Percentiles rank a stretch among this genome's conserved stretches.
Conservation (phyloP, 2,113 vertebrate species). For the Saimiri boliviensis region DNA sequence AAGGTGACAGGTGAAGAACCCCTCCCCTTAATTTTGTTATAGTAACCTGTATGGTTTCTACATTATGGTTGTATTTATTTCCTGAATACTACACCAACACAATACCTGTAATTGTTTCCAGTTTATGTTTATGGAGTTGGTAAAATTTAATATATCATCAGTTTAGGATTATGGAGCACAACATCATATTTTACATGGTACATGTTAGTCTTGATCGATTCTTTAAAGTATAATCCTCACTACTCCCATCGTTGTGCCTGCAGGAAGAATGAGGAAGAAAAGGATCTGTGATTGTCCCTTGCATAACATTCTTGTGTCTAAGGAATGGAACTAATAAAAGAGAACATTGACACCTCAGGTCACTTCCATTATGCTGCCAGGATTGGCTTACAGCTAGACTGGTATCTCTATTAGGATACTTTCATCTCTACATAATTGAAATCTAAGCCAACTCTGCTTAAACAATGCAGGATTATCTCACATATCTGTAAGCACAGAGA, state of each 20-base stretch:
- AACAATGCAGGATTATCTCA: background rate
- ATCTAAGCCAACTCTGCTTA: background rate
- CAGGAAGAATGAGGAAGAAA: background rate
- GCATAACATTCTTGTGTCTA: background rate
- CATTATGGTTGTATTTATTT: conserved; percentile 70
- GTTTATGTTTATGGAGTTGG: background rate
- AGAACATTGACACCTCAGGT: background rate
- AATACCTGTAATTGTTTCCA: background rate
- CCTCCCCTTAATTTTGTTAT: conserved; percentile 49
- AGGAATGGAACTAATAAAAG: background rate
- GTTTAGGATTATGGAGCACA: background rate
- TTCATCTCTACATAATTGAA: background rate
- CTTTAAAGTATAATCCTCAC: background rate
- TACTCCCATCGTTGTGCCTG: background rate
- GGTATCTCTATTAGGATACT: background rate
- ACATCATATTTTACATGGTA: background rate
- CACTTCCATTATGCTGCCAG: background rate
- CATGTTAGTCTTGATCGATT: background rate
- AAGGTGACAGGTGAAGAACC: conserved; percentile 76
- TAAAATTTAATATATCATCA: background rate
- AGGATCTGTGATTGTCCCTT: background rate
- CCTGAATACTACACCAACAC: conserved; percentile 55
- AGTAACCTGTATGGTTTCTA: conserved; percentile 30
- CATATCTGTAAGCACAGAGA: background rate
- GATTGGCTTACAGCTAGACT: background rate